These are phyloP conservation scores for Nothura maculosa DNA, from an alignment of 2,797 vertebrate species.

Conservation along the genomic window DNA sequence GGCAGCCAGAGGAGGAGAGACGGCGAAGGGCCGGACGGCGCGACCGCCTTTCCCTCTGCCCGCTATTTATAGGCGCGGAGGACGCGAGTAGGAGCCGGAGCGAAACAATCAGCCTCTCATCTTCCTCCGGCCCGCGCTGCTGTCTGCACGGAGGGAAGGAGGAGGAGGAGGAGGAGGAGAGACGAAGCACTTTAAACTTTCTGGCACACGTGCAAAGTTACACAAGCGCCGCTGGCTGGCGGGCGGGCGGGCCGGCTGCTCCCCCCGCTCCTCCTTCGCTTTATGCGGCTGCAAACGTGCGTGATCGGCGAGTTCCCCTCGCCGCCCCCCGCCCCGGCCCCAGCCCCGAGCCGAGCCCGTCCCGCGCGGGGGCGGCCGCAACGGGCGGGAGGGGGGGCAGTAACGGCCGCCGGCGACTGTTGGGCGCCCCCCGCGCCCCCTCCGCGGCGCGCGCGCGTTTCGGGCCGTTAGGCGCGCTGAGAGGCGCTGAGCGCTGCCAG, in stretches of 20 bases:
- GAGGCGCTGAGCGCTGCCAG: slow-evolving; percentile 80
- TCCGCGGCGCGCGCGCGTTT: too few relatives aligned
- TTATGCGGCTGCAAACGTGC: slow-evolving; percentile 82
- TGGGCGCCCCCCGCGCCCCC: background rate
- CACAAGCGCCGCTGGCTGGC: slow-evolving; percentile 83
- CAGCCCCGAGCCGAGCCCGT: background rate
- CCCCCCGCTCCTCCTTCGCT: slow-evolving; percentile 81
- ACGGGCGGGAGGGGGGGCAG: background rate
- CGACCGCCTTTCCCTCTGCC: slow-evolving; percentile 51
- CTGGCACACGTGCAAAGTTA: slow-evolving; percentile 86
- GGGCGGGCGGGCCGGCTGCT: slow-evolving; percentile 24
- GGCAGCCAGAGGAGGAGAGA: background rate
- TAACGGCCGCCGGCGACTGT: background rate
- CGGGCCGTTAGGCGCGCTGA: slow-evolving; percentile 71
- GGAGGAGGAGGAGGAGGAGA: slow-evolving; percentile 73
- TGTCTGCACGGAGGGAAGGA: slow-evolving; percentile 77
- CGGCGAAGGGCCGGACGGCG: background rate
- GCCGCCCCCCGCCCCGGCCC: background rate
- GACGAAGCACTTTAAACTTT: slow-evolving; percentile 86
- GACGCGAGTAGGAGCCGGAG: slow-evolving; percentile 38
- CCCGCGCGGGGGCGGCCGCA: background rate
- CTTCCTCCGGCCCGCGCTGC: slow-evolving; percentile 70
- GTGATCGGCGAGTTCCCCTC: slow-evolving; percentile 53
- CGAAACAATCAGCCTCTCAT: slow-evolving; percentile 79
- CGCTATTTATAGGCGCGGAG: slow-evolving; percentile 25